Evolutionary conservation across 2,797 vertebrate genomes (phyloP), one percentile per base, ranked within the genome.

Genomic region (Scomberomorus guttatus): DNA sequence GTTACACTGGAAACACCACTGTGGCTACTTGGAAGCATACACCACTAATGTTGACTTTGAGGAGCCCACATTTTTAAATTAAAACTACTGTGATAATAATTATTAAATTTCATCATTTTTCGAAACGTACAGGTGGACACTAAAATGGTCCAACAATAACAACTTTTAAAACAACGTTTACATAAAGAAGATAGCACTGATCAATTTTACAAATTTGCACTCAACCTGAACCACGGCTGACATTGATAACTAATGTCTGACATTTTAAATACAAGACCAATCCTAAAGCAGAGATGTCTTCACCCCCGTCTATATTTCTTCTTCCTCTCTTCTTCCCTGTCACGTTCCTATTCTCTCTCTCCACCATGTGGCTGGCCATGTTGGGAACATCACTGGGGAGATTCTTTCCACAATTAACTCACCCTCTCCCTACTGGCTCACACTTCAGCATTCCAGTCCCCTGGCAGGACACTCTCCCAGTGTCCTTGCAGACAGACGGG

Each of bases 321-420:
- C 67, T 27, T 51, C 44, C 56, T 61, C 37, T 18, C 20, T 15
- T 51, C 44, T 59, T 61, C 37, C 17, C 17, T 18, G 44, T 72
- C 59, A 62, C 24, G 2, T 62, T 66, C 58, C 62, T 22, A 32
- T 46, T 78, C 81, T 65, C 72, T 60, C 84, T 62, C 59, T 39
- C 27, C 57, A 64, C 68, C 64, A 74, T 83, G 88, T 75, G 68
- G 75, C 74, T 80, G 81, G 62, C 80, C 85, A 82, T 86, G 86
- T 88, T 89, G 83, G 89, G 87, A 88, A 85, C 91, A 90, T 92
- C 85, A 82, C 90, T 87, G 79, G 87, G 89, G 84, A 93, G 89
- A 94, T 93, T 94, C 90, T 93, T 93, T 94, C 92, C 91, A 90
- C 92, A 93, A 92, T 92, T 92, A 94, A 93, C 93, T 91, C 87